Evolutionary conservation across 2,888 invertebrate species (phyloP), one percentile per base, ranked within the genome.

Genomic region (Synergus japonicus): DNA sequence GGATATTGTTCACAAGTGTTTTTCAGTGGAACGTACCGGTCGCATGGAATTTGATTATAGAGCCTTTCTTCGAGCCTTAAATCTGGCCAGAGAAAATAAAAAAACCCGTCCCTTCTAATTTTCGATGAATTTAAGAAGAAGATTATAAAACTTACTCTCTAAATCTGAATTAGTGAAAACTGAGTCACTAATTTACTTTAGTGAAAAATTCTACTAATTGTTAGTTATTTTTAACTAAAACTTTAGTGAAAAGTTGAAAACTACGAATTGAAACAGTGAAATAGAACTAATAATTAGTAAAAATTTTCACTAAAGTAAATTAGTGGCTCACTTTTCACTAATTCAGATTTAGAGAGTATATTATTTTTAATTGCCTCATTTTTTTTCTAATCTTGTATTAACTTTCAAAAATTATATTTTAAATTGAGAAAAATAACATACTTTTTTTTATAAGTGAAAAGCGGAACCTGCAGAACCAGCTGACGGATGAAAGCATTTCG

Each of bases 1-100:
- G 29, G 95, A 96, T 79, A 92, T 94, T n/a, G 87, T 96, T 80
- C 95, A 95, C 92, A 96, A 96, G 92, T 96, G 96, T 92, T 97
- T 96, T 92, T 94, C 95, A 66, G 94, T 95, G 85, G 94, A 94
- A 86, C 94, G 95, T 83, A 95, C 95, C 85, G 87, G 93, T 82
- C 90, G 93, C 67, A 91, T 94, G 82, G 94, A 96, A 93, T 94
- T 96, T 46, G 95, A 96, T 91, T 97, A 96, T 92, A 93, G 95
- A 82, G 94, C 94, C 13, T 95, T 96, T 87, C 93, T 95, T 86
- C 94, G 94, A 84, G 95, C 96, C 9, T 90, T 96, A 80, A 94
- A 95, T 88, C 92, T 96, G 64, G 90, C 96, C 60, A 93, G 94
- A 88, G 58, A 58, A 58, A 58, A 58, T 10, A 58, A 58, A 58